Conservation (phyloP, 2,113 vertebrate genomes). For the Anseranas semipalmata region DNA sequence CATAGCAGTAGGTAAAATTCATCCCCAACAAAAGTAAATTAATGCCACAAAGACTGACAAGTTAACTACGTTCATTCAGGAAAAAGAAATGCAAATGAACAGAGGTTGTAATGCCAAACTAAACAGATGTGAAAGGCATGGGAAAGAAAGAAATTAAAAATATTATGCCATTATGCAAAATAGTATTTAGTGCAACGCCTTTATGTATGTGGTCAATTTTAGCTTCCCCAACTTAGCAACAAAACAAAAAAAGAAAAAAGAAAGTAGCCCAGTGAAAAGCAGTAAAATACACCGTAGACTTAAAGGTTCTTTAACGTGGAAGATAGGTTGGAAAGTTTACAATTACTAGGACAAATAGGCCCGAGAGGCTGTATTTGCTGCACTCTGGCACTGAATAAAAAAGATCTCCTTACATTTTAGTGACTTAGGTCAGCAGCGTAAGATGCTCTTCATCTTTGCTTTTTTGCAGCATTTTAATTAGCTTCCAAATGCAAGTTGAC, state of each 20-base stretch:
- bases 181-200: background rate
- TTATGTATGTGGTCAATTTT: background rate
- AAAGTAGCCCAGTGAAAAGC: background rate
- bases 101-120: background rate
- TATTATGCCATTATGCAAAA: background rate
- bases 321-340: background rate
- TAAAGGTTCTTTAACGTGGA: background rate
- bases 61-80: rapidly evolving
- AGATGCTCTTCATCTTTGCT: background rate
- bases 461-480: background rate
- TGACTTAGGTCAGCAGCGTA: rapidly evolving
- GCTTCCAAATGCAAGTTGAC: background rate
- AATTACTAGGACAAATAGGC: background rate
- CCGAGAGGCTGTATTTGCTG: background rate
- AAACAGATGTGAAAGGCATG: background rate
- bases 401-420: background rate
- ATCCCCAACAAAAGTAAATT: background rate
- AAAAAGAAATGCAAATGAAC: background rate
- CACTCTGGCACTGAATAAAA: background rate
- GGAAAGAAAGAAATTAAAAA: background rate
- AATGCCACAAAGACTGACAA: background rate
- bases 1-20: background rate
- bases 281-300: background rate
- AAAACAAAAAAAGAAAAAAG: background rate
- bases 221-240: background rate